phyloP scores from a whole-genome alignment of 2,113 vertebrate genomes.

The Phyllopteryx taeniolatus region DNA sequence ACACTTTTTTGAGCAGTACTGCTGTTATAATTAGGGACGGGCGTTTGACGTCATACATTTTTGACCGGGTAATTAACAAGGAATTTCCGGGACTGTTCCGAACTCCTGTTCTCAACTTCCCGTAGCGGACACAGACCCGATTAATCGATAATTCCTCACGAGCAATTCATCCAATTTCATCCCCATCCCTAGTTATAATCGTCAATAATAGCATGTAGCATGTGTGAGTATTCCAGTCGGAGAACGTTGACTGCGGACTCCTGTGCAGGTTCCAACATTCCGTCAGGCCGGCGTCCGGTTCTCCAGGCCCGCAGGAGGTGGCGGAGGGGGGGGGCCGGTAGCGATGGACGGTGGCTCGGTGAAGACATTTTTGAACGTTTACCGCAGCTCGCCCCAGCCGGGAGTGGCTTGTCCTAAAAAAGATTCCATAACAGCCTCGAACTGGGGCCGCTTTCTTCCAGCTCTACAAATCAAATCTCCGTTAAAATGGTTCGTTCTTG shows the following conservation, averaged over 20 bases:
- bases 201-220: background rate
- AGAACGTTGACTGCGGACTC: conserved; percentile 2
- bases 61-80: background rate
- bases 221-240: background rate
- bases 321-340: conserved; percentile 16
- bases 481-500: conserved; percentile 73
- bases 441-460: conserved; percentile 75
- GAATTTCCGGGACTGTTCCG: background rate
- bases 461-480: conserved; percentile 77
- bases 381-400: conserved; percentile 63
- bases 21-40: background rate
- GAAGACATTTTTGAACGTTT: conserved; percentile 60
- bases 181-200: background rate
- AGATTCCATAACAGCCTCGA: conserved; percentile 79
- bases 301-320: conserved; percentile 21
- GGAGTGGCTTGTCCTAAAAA: conserved; percentile 76
- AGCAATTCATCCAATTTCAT: background rate
- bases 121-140: background rate
- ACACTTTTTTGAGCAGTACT: background rate
- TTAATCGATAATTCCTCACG: background rate
- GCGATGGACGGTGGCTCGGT: conserved; percentile 36
- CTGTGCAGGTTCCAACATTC: conserved; percentile 12
- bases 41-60: background rate
- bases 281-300: conserved; percentile 20
- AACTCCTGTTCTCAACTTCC: background rate